A percentile compares a stretch with the other conserved stretches of the same genome.
Evolutionary conservation across 2,888 invertebrate species (phyloP).

Genomic region (Saturnia japonica): DNA sequence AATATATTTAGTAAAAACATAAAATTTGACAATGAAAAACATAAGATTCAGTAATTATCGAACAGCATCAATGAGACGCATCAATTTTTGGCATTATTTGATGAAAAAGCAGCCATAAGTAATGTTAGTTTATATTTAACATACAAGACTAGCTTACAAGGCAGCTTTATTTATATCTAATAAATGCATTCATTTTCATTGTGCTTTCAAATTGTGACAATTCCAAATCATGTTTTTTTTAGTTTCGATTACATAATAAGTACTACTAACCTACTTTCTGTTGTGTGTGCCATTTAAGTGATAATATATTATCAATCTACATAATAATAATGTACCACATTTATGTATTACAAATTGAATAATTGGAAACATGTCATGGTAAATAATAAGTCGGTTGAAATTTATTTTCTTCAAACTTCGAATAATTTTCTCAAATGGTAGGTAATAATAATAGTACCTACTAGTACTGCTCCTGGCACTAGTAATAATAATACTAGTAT

Average conservation of each 20-base stretch:
- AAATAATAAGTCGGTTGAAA: neutral
- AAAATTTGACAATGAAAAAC: neutral
- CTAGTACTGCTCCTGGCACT: too few species aligned
- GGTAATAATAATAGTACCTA: too few species aligned
- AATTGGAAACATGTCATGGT: too few species aligned
- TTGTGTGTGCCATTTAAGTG: neutral
- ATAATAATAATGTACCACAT: too few species aligned
- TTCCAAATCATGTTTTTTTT: neutral
- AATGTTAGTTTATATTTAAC: neutral
- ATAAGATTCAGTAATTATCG: neutral
- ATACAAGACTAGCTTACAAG: neutral
- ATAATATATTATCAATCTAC: neutral
- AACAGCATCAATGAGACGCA: neutral
- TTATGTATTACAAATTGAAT: too few species aligned
- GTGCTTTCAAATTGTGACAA: neutral
- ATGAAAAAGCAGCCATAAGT: neutral
- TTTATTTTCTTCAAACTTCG: neutral
- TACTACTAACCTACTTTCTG: too few species aligned
- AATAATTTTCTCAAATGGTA: neutral
- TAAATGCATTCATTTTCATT: neutral
- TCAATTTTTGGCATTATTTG: neutral
- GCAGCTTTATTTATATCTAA: neutral
- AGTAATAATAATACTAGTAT: too few species aligned
- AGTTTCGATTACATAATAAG: neutral
- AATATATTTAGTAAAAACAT: neutral